phyloP scores from a whole-genome alignment of 2,888 invertebrate genomes.

The Ditula angustiorana region DNA sequence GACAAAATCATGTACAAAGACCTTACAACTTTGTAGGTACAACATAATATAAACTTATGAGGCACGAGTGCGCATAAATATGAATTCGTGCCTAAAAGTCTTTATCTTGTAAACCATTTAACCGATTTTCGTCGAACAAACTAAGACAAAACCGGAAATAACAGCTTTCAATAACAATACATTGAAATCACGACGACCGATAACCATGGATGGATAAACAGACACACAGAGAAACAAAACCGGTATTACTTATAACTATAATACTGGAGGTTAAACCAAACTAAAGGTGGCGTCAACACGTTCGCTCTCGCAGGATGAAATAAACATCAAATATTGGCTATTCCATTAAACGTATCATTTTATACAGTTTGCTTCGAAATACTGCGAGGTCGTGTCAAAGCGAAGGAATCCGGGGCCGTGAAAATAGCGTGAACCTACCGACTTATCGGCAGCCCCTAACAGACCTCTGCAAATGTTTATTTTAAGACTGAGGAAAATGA shows the following conservation, averaged over 20 bases:
- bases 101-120: too few species aligned
- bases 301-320: conserved; percentile 11
- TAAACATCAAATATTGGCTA: conserved; percentile 57
- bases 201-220: background rate
- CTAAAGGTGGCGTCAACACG: conserved; percentile 24
- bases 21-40: too few species aligned
- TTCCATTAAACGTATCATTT: conserved; percentile 71
- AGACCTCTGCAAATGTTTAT: conserved; percentile 60
- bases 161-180: too few species aligned
- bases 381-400: conserved; percentile 67
- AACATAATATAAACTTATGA: too few species aligned
- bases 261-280: background rate
- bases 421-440: conserved; percentile 73
- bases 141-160: too few species aligned
- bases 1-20: too few species aligned
- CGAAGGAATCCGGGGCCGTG: conserved; percentile 55
- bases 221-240: background rate
- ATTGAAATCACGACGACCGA: background rate
- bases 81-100: too few species aligned
- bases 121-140: too few species aligned
- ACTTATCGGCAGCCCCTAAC: conserved; percentile 76
- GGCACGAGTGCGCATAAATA: too few species aligned
- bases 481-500: conserved; percentile 49
- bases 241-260: background rate
- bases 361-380: conserved; percentile 70